phyloP scores from a whole-genome alignment of 2,797 vertebrate genomes.

The Eulemur coronatus region DNA sequence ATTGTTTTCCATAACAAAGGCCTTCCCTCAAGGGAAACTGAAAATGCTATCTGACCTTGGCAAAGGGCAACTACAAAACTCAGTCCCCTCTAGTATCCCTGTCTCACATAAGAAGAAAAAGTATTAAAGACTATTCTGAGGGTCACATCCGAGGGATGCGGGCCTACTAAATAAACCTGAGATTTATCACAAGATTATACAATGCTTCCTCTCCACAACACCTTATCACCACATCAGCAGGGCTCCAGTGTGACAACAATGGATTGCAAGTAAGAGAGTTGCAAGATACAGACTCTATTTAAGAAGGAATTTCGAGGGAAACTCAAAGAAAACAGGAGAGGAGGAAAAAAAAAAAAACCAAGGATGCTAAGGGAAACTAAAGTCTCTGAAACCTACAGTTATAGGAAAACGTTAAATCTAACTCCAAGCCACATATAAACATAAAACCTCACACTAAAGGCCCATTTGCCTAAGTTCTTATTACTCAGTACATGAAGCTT shows the following conservation, averaged over 20 bases:
- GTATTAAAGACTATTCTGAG: background rate
- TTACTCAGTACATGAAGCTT: background rate
- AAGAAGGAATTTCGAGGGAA: background rate
- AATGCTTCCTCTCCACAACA: background rate
- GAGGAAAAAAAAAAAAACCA: background rate
- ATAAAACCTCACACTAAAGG: background rate
- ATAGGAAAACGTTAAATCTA: background rate
- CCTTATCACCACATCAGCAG: background rate
- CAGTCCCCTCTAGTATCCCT: background rate
- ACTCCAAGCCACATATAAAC: background rate
- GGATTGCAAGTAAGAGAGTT: background rate
- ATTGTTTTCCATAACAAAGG: background rate
- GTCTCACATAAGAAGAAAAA: background rate
- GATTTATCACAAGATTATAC: background rate
- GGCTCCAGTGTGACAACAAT: background rate
- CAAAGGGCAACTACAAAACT: background rate
- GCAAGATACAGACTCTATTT: background rate
- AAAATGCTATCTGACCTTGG: background rate
- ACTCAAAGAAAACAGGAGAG: background rate
- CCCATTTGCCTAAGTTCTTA: background rate
- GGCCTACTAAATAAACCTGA: background rate
- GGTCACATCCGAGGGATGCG: background rate
- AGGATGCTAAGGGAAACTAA: background rate
- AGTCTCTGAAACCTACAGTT: background rate
- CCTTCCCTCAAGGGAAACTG: background rate